Base-by-base conservation (phyloP, 2,888 invertebrate species). In the Tetragnatha montana region DNA sequence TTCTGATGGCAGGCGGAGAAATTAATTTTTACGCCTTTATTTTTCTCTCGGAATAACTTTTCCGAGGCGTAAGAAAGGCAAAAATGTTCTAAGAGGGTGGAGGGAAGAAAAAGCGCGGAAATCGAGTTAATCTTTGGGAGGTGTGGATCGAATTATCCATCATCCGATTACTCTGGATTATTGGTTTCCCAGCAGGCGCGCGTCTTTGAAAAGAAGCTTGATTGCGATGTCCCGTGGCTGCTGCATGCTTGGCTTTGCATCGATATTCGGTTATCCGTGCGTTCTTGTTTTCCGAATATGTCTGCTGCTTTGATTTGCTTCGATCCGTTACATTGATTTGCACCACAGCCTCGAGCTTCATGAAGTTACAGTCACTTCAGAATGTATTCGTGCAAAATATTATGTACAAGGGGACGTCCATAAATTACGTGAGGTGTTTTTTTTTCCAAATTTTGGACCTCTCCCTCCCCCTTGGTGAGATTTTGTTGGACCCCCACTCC, bases 41-140 rank as follows among this genome's bases (percentile, higher is more conserved):
- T 60, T 60, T 17, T 60, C 17, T 60, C 60, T 60, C 60, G 60
- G 60, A 60, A 60, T 60, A 60, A 12, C 14, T 10, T 17, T 12
- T 17, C 10, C 14, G 8, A 12, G 3, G 12, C 6, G 14, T 60
- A 60, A 60, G 60, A 60, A 60, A 60, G 60, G 60, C 14, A 60
- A 60, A 60, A 60, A 60, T 60, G 60, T 60, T 60, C 14, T 14
- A 4, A 60, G 17, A 60, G 10, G 60, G 17, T 8, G 17, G 10
- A 10, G n/a, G n/a, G n/a, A n/a, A n/a, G 60, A 17, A 60, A 6
- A 17, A 60, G 60, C 60, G 7, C 17, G 60, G 75, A 84, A 84
- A 84, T 84, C 83, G 83, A 84, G 83, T 84, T 84, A 84, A 84
- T 84, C 83, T 84, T 84, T 76, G 47, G 76, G 83, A 14, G 81